A percentile compares a stretch with the other conserved stretches of the same genome.
phyloP scores from a whole-genome alignment of 35 echinoderm and acorn worm genomes.

The Patiria miniata region DNA sequence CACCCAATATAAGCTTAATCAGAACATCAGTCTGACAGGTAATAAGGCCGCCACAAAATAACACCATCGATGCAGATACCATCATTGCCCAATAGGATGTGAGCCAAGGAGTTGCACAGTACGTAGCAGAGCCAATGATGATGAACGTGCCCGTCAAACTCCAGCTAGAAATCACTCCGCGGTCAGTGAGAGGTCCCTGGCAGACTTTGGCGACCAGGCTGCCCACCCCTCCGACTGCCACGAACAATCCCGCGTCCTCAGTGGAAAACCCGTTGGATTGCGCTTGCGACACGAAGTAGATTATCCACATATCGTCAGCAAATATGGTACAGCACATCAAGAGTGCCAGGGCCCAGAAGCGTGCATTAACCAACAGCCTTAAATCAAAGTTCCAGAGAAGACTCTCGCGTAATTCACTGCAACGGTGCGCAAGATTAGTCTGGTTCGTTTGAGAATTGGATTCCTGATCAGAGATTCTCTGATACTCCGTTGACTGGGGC shows the following conservation, averaged over 20 bases:
- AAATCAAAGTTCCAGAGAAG: background rate
- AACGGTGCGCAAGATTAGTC: too few relatives aligned
- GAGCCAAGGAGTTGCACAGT: conserved; percentile 2
- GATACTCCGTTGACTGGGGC: too few relatives aligned
- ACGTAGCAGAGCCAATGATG: background rate
- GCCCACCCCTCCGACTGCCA: background rate
- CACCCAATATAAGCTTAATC: background rate
- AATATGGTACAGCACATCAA: background rate
- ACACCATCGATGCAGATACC: background rate
- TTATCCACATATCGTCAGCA: background rate
- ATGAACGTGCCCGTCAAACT: background rate
- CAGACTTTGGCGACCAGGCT: background rate
- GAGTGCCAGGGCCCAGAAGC: background rate
- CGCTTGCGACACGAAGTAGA: conserved; percentile 2
- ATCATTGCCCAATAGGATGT: background rate
- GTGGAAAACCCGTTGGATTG: background rate
- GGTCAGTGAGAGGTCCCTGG: background rate
- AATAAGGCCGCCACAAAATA: background rate
- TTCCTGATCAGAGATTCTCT: too few relatives aligned
- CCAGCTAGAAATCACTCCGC: background rate
- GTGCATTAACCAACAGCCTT: background rate
- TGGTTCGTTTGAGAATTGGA: too few relatives aligned
- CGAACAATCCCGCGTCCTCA: background rate
- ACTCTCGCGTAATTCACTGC: too few relatives aligned
- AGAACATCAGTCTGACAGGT: background rate